Base-by-base conservation (phyloP, 2,113 vertebrate species). In the Glaucidium brasilianum region DNA sequence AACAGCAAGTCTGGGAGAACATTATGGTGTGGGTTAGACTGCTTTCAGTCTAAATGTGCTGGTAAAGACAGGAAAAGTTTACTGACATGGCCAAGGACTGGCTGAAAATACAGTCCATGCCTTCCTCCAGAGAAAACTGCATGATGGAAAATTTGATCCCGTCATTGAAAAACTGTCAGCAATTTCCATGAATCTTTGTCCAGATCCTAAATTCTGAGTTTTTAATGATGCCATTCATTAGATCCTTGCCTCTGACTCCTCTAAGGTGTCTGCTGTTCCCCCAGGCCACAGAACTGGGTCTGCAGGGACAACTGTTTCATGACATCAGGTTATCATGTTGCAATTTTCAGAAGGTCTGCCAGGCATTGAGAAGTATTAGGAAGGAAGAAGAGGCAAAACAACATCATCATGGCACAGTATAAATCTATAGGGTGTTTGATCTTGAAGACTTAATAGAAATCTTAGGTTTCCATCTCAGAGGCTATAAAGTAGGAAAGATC, bases 21-120 rank as follows among this genome's bases (percentile, higher is more conserved):
- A 35, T 22, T 73, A 59, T 0, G 0, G 4, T 59, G 29, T 49
- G 41, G 34, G 6, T 12, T 68, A 88, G 12, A 63, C 16, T 73
- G 29, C 12, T 80, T 15, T 47, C 47, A 62, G 56, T 47, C 23
- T 21, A 43, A 22, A 5, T 12, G 13, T 52, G 32, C 6, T 30
- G 15, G 13, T 47, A 50, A 80, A 55, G 55, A 37, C 14, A 21
- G 17, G 29, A 27, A 55, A 29, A 8, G 23, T 64, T 94, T 53
- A 56, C 16, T 66, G 53, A 66, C 47, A 25, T 25, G 13, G 23
- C 30, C 67, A 62, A 64, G 15, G 6, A 14, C 15, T 41, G 7
- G 25, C 6, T 23, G 62, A 81, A 85, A 90, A 53, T 68, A 15
- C 12, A 78, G 26, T 19, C 55, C 21, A 12, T 63, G 12, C 6